Percentiles rank a stretch among this genome's conserved stretches.
phyloP scores from a whole-genome alignment of 2,888 invertebrate genomes.

The Pinctada fucata region DNA sequence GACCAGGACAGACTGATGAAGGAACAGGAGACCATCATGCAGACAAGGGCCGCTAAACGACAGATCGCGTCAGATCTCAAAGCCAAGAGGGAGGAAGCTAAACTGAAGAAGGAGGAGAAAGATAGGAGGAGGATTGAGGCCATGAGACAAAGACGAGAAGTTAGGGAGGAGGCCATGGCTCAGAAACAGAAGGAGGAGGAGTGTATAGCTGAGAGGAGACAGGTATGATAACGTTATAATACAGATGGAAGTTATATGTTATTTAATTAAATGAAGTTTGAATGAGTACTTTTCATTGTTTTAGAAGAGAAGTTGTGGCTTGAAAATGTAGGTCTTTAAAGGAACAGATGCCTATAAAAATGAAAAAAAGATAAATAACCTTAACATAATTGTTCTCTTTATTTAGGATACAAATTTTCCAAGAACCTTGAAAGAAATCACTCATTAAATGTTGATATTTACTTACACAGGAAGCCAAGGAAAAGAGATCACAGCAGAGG shows the following conservation, averaged over 20 bases:
- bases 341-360: too few relatives aligned
- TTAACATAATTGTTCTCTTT: too few relatives aligned
- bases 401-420: too few relatives aligned
- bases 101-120: constrained; percentile 51
- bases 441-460: too few relatives aligned
- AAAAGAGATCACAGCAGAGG: constrained; percentile 56
- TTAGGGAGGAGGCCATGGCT: constrained; percentile 53
- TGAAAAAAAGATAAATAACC: too few relatives aligned
- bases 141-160: constrained; percentile 58
- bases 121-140: constrained; percentile 61
- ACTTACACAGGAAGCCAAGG: constrained; percentile 57
- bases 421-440: too few relatives aligned
- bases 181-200: constrained; percentile 52
- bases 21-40: constrained; percentile 59
- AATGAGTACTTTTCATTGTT: neutral
- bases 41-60: constrained; percentile 64
- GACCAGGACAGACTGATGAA: constrained; percentile 61
- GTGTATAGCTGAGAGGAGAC: constrained; percentile 46
- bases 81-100: constrained; percentile 57
- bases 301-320: neutral
- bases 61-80: constrained; percentile 51
- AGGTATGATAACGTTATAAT: constrained; percentile 36
- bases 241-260: neutral
- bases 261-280: neutral
- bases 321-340: too few relatives aligned